Conservation (phyloP, 2,797 vertebrate genomes). For the Miichthys miiuy region DNA sequence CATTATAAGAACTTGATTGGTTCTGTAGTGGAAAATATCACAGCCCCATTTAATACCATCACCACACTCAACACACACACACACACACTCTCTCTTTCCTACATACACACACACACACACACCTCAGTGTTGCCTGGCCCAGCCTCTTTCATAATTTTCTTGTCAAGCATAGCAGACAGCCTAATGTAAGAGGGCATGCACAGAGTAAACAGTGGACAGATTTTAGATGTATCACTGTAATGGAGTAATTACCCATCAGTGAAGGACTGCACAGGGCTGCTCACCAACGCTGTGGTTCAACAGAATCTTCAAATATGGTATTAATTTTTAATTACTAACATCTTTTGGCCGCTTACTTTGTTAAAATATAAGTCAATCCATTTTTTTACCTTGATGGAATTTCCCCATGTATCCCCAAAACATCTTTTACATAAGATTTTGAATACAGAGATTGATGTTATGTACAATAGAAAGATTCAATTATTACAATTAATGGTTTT, state of each 20-base stretch:
- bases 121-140: constrained; percentile 19
- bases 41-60: constrained; percentile 42
- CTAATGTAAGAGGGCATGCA: constrained; percentile 57
- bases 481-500: neutral
- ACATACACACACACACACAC: constrained; percentile 43
- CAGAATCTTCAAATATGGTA: constrained; percentile 63
- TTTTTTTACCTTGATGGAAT: constrained; percentile 23
- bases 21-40: constrained; percentile 57
- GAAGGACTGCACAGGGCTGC: constrained; percentile 36
- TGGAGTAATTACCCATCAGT: constrained; percentile 64
- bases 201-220: constrained; percentile 68
- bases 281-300: constrained; percentile 36
- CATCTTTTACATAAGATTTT: neutral
- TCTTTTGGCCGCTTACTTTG: constrained; percentile 41
- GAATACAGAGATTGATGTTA: neutral
- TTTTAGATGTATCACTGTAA: constrained; percentile 65
- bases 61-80: neutral
- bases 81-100: too few relatives aligned
- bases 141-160: constrained; percentile 66
- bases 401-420: neutral
- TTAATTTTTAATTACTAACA: constrained; percentile 65
- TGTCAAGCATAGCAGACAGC: constrained; percentile 65
- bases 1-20: constrained; percentile 62
- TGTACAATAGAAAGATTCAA: neutral
- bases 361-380: constrained; percentile 11